Evolutionary conservation across 2,113 vertebrate species (phyloP).

Genomic region (Hippotragus niger): DNA sequence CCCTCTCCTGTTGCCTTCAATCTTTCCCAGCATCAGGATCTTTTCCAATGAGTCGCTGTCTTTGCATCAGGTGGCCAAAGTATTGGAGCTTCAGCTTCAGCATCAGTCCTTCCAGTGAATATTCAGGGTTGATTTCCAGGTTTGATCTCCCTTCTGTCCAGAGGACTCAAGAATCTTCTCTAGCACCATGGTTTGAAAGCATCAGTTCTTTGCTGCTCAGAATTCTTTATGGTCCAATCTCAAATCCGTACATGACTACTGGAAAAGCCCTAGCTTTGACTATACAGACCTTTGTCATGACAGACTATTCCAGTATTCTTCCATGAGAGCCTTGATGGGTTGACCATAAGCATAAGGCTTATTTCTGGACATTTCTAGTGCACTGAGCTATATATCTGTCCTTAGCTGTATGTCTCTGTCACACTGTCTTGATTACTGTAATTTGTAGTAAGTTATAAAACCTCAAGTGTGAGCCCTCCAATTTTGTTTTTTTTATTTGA

Average conservation of each 20-base stretch:
- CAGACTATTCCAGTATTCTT: background rate
- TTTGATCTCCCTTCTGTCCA: background rate
- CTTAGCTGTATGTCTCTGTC: background rate
- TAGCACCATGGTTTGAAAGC: background rate
- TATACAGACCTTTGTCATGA: background rate
- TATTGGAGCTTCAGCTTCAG: background rate
- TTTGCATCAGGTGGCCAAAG: background rate
- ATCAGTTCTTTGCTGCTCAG: background rate
- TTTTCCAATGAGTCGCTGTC: background rate
- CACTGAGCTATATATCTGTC: background rate
- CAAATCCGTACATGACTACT: background rate
- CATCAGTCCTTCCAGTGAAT: background rate
- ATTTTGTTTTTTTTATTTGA: background rate
- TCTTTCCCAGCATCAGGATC: background rate
- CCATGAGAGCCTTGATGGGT: background rate
- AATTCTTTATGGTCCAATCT: background rate
- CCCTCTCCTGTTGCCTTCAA: background rate
- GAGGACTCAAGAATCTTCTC: background rate
- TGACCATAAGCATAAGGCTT: background rate
- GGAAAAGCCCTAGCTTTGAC: background rate
- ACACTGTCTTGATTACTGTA: background rate
- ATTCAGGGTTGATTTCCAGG: background rate
- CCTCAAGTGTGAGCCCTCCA: background rate
- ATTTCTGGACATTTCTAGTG: background rate
- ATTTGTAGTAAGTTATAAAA: conserved; percentile 7